Conservation (phyloP, 2,113 vertebrate genomes). For the Carassius gibelio region DNA sequence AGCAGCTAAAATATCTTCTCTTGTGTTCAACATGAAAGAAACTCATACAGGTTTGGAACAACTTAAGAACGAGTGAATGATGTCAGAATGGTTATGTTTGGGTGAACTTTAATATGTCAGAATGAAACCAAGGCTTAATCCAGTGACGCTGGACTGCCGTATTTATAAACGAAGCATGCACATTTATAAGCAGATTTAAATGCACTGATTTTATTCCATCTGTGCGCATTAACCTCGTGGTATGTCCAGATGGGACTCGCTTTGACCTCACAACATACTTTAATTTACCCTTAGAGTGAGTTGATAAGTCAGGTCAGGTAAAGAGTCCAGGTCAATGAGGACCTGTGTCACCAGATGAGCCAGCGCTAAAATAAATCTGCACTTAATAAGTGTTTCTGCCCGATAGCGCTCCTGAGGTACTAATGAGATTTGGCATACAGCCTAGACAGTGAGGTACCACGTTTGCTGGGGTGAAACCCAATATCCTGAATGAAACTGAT, state of each 20-base stretch:
- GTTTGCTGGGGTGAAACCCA: constrained; percentile 22
- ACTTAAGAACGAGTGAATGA: background rate
- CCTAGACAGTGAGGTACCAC: constrained; percentile 34
- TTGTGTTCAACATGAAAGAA: background rate
- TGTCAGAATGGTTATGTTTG: background rate
- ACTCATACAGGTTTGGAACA: too few species aligned
- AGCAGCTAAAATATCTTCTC: background rate
- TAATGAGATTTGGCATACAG: constrained; percentile 36
- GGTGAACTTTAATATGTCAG: background rate
- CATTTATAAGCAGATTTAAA: constrained; percentile 11
- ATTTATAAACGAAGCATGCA: background rate
- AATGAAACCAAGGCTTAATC: background rate
- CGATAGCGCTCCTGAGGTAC: constrained; percentile 27
- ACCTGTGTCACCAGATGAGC: constrained; percentile 23
- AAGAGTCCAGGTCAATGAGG: constrained; percentile 30
- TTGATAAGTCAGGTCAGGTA: constrained; percentile 28
- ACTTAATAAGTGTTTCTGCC: constrained; percentile 28
- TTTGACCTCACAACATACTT: constrained; percentile 22
- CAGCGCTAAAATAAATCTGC: constrained; percentile 31
- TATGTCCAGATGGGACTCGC: constrained; percentile 10
- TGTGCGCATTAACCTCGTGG: background rate
- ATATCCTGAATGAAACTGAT: constrained; percentile 24
- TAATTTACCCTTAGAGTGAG: background rate
- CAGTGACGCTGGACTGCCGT: background rate
- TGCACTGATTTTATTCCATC: background rate